phyloP scores from a whole-genome alignment of 2,888 invertebrate species.

The Aelia acuminata region DNA sequence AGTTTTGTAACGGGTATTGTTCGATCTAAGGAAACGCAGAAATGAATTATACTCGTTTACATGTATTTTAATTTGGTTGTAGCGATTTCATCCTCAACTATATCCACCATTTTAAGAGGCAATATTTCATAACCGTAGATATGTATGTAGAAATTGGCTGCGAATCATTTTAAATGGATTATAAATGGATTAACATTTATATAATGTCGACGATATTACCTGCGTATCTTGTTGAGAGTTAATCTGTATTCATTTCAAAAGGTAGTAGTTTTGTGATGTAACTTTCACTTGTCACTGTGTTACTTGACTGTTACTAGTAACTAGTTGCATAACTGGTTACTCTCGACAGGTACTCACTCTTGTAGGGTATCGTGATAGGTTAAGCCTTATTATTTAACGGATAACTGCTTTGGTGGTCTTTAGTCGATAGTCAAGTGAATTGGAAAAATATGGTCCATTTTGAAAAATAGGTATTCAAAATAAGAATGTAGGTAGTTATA shows the following conservation, averaged over 20 bases:
- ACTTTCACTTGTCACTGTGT: conserved; percentile 1
- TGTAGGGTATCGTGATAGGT: conserved; percentile 30
- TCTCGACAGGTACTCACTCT: not conserved
- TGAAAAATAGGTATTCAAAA: no score
- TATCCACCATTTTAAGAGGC: not conserved
- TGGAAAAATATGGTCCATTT: no score
- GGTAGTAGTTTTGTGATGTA: conserved; percentile 13
- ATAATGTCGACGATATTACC: not conserved
- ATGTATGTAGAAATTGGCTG: not conserved
- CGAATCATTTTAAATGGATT: not conserved
- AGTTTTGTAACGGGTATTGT: not conserved
- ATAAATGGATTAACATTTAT: not conserved
- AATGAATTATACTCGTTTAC: not conserved
- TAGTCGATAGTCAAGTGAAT: not conserved
- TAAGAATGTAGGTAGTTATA: no score
- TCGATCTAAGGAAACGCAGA: not conserved
- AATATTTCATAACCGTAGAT: not conserved
- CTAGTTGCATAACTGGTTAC: not conserved
- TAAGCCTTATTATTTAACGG: not conserved
- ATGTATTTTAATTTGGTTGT: not conserved
- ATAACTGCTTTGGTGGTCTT: not conserved
- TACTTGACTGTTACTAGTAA: not conserved
- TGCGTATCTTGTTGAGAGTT: not conserved
- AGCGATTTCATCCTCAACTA: not conserved
- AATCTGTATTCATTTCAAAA: not conserved